Base-by-base conservation (phyloP, 1,140 invertebrate species). In the Formica selysi region DNA sequence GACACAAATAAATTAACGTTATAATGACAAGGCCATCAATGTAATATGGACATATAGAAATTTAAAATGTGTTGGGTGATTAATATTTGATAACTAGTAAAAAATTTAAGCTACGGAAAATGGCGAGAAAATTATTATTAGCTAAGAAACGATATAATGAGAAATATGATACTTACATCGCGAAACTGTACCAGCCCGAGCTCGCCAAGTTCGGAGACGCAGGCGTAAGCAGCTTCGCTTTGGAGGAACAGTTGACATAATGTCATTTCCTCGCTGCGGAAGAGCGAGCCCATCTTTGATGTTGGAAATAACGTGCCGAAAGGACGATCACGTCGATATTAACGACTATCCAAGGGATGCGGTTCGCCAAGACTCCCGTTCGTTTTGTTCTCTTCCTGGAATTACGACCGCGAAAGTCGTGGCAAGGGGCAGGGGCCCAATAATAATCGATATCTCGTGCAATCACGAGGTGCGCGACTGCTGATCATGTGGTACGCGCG, bases 171-270 rank as follows among this genome's bases (percentile, higher is more conserved):
- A 96, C 97, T 97, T 96, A 98, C 98, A 96, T 99, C 98, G 94
- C 98, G 96, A 94, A 99, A 99, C 95, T 99, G 98, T 8, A 98
- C 98, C 41, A 99, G 96, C n/a, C 98, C 98, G 81, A 99, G 95
- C 96, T 99, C 98, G 79, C 98, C 98, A 13, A 99, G 95, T 95
- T 99, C 98, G 13, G 98, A 98, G 80, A 99, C 98, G 96, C 98
- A 99, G 41, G 98, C 97, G 96, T 99, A 99, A 48, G 98, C 98
- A 80, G 98, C 98, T 96, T 99, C 98, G 94, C 98, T 98, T 95
- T 98, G 98, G 74, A 99, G 95, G 94, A 98, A 98, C 83, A 98
- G 96, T 94, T 98, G 98, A 96, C 98, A 98, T 87, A 98, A 96
- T 87, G 97, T 97, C 98, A 99, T 98, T 95, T 98, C 97, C 92